Base-by-base conservation (phyloP, 1,140 invertebrate genomes). In the Homalodisca vitripennis region DNA sequence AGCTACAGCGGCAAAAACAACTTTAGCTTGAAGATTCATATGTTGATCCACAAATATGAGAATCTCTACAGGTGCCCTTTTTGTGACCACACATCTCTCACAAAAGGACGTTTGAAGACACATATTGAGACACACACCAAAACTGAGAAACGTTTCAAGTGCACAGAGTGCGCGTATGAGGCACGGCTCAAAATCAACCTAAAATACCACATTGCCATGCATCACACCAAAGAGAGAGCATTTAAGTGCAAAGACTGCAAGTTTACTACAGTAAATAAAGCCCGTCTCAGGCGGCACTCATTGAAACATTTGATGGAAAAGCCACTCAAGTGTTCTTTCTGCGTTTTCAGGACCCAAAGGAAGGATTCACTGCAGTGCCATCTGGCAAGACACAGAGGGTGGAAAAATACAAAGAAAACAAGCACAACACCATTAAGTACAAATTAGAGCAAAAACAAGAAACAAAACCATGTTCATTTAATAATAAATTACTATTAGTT, bases 11-110 rank as follows among this genome's bases (percentile, higher is more conserved):
- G 24, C 3, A 30, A 60, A 24, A n/a, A 60, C 55, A 27, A 24
- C 2, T 22, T 60, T 1, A 60, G 55, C 24, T 30, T 60, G n/a
- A 60, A 30, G 6, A 27, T 60, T 10, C 55, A 60, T n/a, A 60
- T 27, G 22, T 29, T 60, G 55, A 60, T 60, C 14, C 55, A 60
- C n/a, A 60, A 60, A n/a, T 60, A 60, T n/a, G 55, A 60, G 27
- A 60, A 60, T 26, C 55, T 60, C 12, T 60, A 27, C 26, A 26
- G 3, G 14, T 60, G 55, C 26, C 12, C 55, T 60, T 13, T 14
- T 1, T 60, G 55, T 60, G 27, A 24, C n/a, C 55, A 60, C 26
- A 60, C 55, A 27, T 27, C 24, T 3, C 26, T 60, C 24, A 60
- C 55, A 13, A 60, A 60, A 60, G 24, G 27, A 14, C 26, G 27